Evolutionary conservation across 2,797 vertebrate genomes (phyloP), one percentile per base, ranked within the genome.

Genomic region (Uromys caudimaculatus): DNA sequence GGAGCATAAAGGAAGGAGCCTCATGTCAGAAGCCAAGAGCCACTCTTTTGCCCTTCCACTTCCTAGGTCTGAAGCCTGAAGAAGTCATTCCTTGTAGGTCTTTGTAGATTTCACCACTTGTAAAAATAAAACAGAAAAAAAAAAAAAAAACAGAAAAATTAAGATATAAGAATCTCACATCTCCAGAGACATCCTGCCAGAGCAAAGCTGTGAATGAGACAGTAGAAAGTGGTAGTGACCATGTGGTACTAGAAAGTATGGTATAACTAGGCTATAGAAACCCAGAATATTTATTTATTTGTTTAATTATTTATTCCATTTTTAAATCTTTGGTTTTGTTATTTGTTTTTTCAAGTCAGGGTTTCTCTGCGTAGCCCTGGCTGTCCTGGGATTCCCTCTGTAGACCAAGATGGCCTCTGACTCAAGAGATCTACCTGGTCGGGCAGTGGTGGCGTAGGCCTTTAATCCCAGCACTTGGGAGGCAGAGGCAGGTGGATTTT

Each of bases 11-110:
- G 47, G 56, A 12, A 8, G 23, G 16, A 69, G 41, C 7, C 54
- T 71, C 0, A 0, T 23, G 60, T 81, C 0, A 0, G 14, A 41
- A 69, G 14, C 27, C 67, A 17, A 62, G 41, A 50, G 60, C 50
- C 4, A 17, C 21, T 29, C 54, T 27, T 24, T 4, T 75, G 5
- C 6, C 19, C 32, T 75, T 54, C 32, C 8, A 1, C 3, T 32
- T 64, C 89, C 77, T 21, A 47, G 35, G 60, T 71, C 4, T 3
- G 6, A 8, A 27, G 69, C 60, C 58, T 14, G 24, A 64, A 35
- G n/a, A 76, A 32, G 62, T 35, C 71, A 6, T 32, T 84, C 62
- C 62, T 76, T 75, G 64, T 12, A 1, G 47, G 29, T 19, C 62
- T 91, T 89, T 75, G 38, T 60, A 76, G 3, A 60, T 91, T 76